Base-by-base conservation (phyloP, 1,140 invertebrate genomes). In the Drosophila athabasca region DNA sequence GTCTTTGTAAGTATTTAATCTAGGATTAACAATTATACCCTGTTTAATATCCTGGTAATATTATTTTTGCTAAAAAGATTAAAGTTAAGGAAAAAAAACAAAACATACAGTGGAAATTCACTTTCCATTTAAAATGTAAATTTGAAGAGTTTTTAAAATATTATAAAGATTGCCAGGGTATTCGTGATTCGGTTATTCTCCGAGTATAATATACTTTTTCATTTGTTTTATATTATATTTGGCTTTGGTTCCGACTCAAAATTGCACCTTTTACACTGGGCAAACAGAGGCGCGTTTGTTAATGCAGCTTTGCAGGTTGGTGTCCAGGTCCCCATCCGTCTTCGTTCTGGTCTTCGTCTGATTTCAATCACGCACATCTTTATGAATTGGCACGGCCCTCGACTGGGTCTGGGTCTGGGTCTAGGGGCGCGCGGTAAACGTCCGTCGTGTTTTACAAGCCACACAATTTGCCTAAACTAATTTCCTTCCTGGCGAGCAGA, bases 381-480 rank as follows among this genome's bases (percentile, higher is more conserved):
- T 83, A 83, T 82, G 79, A 80, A 85, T 85, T 72, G 72, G 57
- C 44, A 31, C 61, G 50, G 35, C 35, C 11, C 35, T 39, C 11
- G 35, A 26, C 24, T 26, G 24, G 24, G 31, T 31, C 7, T 31
- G 29, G 7, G 7, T 5, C 7, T 35, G 31, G 35, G 35, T 13
- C 35, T 13, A 11, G 50, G 51, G 50, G 51, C n/a, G 24, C 22
- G 54, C 50, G 70, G 75, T 71, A 78, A 81, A 75, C 82, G 83
- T 87, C 73, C 72, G 76, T 80, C 84, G 87, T 88, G 82, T 88
- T 88, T 77, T 84, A 79, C 76, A 79, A 65, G 84, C 76, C 76
- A 55, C 84, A 89, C 84, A 88, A 88, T 88, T 88, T 88, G 84
- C 84, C 84, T 83, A 89, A 88, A 89, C 84, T 88, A 88, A 88